These are phyloP conservation scores for Nomia melanderi DNA, from an alignment of 1,140 invertebrate species.

Conservation along the genomic window DNA sequence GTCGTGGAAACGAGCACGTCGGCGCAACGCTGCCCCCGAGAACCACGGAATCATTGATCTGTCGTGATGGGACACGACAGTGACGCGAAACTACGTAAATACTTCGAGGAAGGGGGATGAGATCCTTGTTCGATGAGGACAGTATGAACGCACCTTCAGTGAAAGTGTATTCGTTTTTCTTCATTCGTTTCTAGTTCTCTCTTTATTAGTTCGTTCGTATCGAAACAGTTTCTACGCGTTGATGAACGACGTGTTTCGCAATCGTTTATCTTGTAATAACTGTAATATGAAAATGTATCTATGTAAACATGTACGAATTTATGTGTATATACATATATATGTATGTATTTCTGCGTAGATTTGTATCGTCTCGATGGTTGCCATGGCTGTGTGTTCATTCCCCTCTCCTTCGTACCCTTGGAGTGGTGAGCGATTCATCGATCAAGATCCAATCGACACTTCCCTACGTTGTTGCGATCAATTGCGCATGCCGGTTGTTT, in stretches of 20 bases:
- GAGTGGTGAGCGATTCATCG: too few relatives aligned
- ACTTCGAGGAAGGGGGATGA: background rate
- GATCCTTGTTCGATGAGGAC: background rate
- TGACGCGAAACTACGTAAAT: background rate
- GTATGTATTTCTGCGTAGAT: background rate
- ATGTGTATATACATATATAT: background rate
- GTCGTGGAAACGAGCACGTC: too few relatives aligned
- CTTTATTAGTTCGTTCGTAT: too few relatives aligned
- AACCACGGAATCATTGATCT: too few relatives aligned
- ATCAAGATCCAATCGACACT: too few relatives aligned
- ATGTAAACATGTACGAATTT: background rate
- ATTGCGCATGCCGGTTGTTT: background rate
- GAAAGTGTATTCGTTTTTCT: background rate
- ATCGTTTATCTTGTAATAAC: constrained; percentile 2
- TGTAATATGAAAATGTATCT: background rate
- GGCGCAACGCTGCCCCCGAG: too few relatives aligned
- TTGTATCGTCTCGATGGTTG: too few relatives aligned
- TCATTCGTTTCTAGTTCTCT: too few relatives aligned
- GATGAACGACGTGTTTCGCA: background rate
- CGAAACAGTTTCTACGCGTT: background rate
- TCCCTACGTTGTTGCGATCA: too few relatives aligned
- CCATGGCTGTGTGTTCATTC: too few relatives aligned
- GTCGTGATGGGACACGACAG: too few relatives aligned
- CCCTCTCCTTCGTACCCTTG: too few relatives aligned
- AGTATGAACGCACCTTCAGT: background rate